Conservation (phyloP, 2,797 vertebrate genomes). For the Pseudochaenichthys georgianus region DNA sequence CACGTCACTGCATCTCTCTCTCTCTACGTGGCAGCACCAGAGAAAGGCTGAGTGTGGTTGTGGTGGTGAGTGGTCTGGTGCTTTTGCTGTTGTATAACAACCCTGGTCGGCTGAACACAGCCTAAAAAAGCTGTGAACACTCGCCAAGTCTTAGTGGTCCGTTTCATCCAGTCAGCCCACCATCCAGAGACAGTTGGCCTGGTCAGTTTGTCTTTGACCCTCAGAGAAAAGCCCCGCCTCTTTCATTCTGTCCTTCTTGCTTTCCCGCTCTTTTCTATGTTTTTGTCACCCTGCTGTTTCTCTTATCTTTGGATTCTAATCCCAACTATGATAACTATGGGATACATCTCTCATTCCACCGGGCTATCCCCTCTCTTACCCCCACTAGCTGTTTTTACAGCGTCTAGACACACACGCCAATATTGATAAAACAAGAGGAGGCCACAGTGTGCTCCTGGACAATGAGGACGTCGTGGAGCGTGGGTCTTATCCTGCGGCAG, state of each 20-base stretch:
- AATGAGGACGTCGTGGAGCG: conserved; percentile 58
- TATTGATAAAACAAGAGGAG: conserved; percentile 72
- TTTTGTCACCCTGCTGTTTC: conserved; percentile 35
- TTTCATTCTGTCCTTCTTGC: conserved; percentile 8
- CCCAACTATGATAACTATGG: conserved; percentile 75
- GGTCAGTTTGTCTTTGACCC: conserved; percentile 40
- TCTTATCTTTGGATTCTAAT: conserved; percentile 67
- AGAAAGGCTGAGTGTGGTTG: conserved; percentile 30
- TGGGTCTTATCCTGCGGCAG: conserved; percentile 40
- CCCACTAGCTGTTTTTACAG: conserved; percentile 77
- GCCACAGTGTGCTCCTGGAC: conserved; percentile 54
- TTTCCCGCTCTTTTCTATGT: conserved; percentile 56
- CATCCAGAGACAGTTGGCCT: conserved; percentile 13
- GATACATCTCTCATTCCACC: conserved; percentile 69
- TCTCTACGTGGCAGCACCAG: conserved; percentile 63
- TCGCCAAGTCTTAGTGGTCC: conserved; percentile 6
- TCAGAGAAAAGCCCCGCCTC: conserved; percentile 12
- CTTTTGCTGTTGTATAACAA: conserved; percentile 63
- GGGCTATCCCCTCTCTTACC: conserved; percentile 52
- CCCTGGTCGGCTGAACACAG: conserved; percentile 34
- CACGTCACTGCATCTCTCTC: conserved; percentile 3
- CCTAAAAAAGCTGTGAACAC: conserved; percentile 41
- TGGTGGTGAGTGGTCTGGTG: conserved; percentile 49
- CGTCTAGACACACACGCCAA: conserved; percentile 81
- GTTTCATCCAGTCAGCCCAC: conserved; percentile 18